Percentiles rank a stretch among this genome's conserved stretches.
phyloP scores from a whole-genome alignment of 2,797 vertebrate species.

The Sphenodon punctatus region DNA sequence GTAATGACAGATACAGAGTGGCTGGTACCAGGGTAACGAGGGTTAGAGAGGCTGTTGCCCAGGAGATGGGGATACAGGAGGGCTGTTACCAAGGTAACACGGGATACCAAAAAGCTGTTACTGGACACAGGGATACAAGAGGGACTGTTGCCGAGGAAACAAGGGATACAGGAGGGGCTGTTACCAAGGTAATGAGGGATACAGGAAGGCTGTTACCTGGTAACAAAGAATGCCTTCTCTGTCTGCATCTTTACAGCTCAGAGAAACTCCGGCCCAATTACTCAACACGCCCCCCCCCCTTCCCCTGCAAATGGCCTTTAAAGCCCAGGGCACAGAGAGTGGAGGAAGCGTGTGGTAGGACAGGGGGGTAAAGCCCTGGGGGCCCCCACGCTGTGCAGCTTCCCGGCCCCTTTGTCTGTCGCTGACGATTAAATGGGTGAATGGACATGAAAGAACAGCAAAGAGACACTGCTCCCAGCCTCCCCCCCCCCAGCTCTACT shows the following conservation, averaged over 20 bases:
- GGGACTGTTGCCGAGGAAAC: background rate
- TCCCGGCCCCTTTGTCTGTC: background rate
- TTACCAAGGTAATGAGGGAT: too few species aligned
- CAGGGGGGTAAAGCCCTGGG: background rate
- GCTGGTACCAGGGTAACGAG: too few species aligned
- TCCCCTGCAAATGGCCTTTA: background rate
- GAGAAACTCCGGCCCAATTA: constrained; percentile 4
- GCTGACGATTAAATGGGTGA: constrained; percentile 43
- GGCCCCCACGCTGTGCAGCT: background rate
- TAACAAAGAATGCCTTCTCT: background rate
- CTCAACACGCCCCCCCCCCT: background rate
- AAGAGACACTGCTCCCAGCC: constrained; percentile 1
- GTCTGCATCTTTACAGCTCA: background rate
- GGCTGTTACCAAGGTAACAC: background rate
- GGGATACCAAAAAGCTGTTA: accelerated
- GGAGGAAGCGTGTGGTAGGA: background rate
- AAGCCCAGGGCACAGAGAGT: background rate
- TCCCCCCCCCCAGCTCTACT: background rate
- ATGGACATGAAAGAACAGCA: background rate
- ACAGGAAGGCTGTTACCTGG: background rate
- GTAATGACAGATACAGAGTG: too few species aligned
- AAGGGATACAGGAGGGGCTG: background rate
- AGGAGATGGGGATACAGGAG: background rate
- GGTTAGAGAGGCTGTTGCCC: background rate
- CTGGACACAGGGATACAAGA: too few species aligned